Base-by-base conservation (phyloP, 2,113 vertebrate genomes). In the Aldabrachelys gigantea region DNA sequence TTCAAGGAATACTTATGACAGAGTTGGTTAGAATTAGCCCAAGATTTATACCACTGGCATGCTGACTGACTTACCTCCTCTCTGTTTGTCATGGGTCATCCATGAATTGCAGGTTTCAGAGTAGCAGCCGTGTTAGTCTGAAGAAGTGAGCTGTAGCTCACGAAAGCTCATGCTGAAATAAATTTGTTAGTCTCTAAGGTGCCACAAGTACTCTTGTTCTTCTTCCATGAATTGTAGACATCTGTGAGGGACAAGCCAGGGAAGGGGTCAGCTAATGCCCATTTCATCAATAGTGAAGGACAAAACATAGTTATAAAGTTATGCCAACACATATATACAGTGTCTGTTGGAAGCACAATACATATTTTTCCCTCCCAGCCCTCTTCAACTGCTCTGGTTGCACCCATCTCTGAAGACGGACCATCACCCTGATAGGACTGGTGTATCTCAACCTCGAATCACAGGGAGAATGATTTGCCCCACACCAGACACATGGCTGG, bases 141-240 rank as follows among this genome's bases (percentile, higher is more conserved):
- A 41, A 41, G 41, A 41, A 41, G 41, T 41, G 41, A 41, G 41
- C 41, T 41, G 41, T 41, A 41, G 41, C 41, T 41, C 41, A 41
- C 41, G 41, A 41, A 41, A 41, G 4, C 3, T 41, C 41, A 41
- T 41, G 41, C 41, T 41, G 41, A 41, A 41, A 41, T 41, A 41
- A 41, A 41, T 41, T 41, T 41, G 41, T 41, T 41, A 41, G 41
- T 41, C 41, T 41, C 41, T 41, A 41, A 41, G 41, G 41, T 41
- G 41, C 41, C 41, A 41, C 41, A 41, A 41, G 41, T 41, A 41
- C 41, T 41, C 41, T 41, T 41, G 41, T 41, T 41, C 41, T 41
- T 41, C 4, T 41, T 44, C 54, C 2, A 0, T 35, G 47, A 57
- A 82, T 0, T 12, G 29, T 80, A 88, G 38, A 0, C 0, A 75